Percentiles rank a stretch among this genome's conserved stretches.
Evolutionary conservation across 2,888 invertebrate genomes (phyloP).

Genomic region (Cheilosia urbana): DNA sequence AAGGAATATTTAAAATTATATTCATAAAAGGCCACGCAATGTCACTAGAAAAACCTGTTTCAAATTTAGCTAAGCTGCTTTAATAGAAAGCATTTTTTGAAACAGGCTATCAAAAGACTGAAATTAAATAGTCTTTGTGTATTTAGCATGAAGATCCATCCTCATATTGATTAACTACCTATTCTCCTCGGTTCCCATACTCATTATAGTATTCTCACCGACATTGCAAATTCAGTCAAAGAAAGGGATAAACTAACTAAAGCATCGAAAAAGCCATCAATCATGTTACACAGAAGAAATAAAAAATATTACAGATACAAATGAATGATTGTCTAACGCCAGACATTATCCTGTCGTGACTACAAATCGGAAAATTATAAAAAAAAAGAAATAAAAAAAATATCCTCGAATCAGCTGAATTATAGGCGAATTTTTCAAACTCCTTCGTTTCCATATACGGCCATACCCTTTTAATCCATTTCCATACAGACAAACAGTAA

Average conservation of each 20-base stretch:
- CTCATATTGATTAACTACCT: not conserved
- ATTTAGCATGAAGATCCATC: not conserved
- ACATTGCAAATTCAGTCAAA: conserved; percentile 22
- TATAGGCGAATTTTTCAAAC: conserved; percentile 28
- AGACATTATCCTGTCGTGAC: conserved; percentile 76
- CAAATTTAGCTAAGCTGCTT: no score
- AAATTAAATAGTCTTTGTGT: no score
- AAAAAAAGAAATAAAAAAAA: conserved; percentile 76
- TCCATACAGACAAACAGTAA: conserved; percentile 72
- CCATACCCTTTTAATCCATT: conserved; percentile 42
- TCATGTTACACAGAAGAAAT: conserved; percentile 37
- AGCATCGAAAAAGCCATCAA: conserved; percentile 51
- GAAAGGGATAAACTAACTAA: not conserved
- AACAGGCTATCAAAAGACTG: no score
- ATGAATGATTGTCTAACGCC: conserved; percentile 64
- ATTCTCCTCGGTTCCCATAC: not conserved
- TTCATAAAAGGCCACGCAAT: no score
- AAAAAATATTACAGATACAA: conserved; percentile 56
- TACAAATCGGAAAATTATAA: conserved; percentile 83
- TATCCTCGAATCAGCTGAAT: conserved; percentile 56
- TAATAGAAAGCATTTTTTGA: no score
- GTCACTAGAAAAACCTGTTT: no score
- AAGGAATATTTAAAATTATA: no score
- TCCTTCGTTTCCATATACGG: not conserved
- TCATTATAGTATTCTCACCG: conserved; percentile 1